Conservation (phyloP, 2,797 vertebrate species). For the Mormyrus proboscirostris region DNA sequence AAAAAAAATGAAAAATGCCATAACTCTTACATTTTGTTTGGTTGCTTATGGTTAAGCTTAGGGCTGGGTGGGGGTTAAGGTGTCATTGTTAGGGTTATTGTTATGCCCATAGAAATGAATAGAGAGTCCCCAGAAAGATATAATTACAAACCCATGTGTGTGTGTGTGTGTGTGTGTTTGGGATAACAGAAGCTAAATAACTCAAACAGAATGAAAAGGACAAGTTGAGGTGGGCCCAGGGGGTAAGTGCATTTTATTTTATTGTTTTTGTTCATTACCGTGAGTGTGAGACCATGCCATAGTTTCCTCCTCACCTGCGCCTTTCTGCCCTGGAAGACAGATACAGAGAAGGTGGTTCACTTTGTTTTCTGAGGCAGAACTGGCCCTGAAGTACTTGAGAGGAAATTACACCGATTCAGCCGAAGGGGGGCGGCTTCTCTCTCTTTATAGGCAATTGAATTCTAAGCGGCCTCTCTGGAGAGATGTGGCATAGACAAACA, state of each 20-base stretch:
- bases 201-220: neutral
- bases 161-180: neutral
- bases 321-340: neutral
- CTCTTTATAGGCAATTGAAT: conserved; percentile 37
- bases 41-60: neutral
- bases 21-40: neutral
- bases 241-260: too few relatives aligned
- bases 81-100: too few relatives aligned
- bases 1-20: neutral
- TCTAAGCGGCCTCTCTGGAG: conserved; percentile 46
- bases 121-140: neutral
- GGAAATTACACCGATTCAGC: conserved; percentile 33
- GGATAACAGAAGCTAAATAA: neutral
- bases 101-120: neutral
- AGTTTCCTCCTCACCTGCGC: neutral
- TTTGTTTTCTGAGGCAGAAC: neutral
- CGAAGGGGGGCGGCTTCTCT: neutral
- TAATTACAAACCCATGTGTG: neutral
- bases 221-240: neutral
- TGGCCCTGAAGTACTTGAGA: conserved; percentile 48
- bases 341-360: neutral
- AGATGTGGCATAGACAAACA: conserved; percentile 16
- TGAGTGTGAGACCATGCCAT: neutral
- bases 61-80: neutral
- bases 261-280: neutral